phyloP scores from a whole-genome alignment of 2,888 invertebrate species.

The Pammene aurita region DNA sequence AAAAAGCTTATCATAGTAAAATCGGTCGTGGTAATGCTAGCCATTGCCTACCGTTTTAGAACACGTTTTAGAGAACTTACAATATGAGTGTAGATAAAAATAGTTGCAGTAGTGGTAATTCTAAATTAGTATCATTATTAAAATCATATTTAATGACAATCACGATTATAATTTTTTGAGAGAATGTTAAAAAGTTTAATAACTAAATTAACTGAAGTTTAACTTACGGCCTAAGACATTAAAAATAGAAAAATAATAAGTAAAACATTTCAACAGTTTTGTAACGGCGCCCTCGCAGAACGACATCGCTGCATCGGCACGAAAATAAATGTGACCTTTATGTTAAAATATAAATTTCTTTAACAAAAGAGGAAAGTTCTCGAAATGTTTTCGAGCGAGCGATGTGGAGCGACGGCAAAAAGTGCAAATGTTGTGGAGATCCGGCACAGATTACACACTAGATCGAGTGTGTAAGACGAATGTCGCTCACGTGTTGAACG shows the following conservation, averaged over 20 bases:
- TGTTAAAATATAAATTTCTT: conserved; percentile 41
- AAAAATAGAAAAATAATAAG: conserved; percentile 13
- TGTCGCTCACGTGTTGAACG: too few relatives aligned
- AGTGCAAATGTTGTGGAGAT: conserved; percentile 55
- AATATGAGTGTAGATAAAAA: too few relatives aligned
- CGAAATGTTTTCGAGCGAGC: conserved; percentile 31
- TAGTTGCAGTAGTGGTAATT: too few relatives aligned
- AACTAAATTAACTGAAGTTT: too few relatives aligned
- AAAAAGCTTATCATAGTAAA: too few relatives aligned
- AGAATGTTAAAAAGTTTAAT: too few relatives aligned
- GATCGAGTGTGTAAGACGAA: not conserved
- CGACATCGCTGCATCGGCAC: conserved; percentile 23
- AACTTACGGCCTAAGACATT: not conserved
- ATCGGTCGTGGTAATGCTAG: too few relatives aligned
- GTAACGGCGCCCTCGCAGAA: conserved; percentile 30
- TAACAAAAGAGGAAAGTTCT: conserved; percentile 40
- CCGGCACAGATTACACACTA: conserved; percentile 36
- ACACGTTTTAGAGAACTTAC: too few relatives aligned
- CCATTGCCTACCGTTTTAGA: too few relatives aligned
- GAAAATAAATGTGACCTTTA: conserved; percentile 41
- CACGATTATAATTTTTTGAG: too few relatives aligned
- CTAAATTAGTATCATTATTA: too few relatives aligned
- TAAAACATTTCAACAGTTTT: conserved; percentile 32
- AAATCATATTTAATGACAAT: too few relatives aligned
- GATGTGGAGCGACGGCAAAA: conserved; percentile 48